phyloP scores from a whole-genome alignment of 2,888 invertebrate species.

The Coelinius sp. region DNA sequence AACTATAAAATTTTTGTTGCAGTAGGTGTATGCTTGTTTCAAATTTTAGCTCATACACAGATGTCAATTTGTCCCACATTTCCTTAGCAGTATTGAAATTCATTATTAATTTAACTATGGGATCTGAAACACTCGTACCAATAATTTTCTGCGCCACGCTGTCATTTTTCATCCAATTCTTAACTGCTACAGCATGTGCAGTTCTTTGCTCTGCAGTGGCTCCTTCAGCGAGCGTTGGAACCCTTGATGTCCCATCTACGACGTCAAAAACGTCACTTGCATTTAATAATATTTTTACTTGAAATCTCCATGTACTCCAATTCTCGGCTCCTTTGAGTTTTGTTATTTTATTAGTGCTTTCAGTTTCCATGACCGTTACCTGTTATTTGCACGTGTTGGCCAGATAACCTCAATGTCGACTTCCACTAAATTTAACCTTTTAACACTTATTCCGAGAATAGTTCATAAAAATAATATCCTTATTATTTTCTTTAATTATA shows the following conservation, averaged over 20 bases:
- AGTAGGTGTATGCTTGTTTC: conserved; percentile 50
- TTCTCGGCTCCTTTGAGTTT: neutral
- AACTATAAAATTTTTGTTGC: conserved; percentile 38
- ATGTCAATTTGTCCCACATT: conserved; percentile 56
- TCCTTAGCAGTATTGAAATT: conserved; percentile 52
- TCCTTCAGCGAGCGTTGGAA: neutral
- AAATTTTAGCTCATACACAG: conserved; percentile 56
- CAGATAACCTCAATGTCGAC: neutral
- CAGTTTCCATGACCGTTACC: neutral
- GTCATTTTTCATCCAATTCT: conserved; percentile 45
- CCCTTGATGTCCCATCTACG: neutral
- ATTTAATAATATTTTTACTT: neutral
- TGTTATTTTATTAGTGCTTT: neutral
- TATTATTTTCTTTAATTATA: neutral
- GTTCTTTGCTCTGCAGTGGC: neutral
- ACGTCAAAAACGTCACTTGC: neutral
- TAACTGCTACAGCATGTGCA: neutral
- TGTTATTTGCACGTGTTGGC: neutral
- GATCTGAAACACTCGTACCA: conserved; percentile 46
- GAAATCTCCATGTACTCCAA: neutral
- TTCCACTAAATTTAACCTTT: neutral
- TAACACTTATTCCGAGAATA: neutral
- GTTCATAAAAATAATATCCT: neutral
- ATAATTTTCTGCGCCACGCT: conserved; percentile 52
- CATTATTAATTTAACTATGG: conserved; percentile 50